Conservation (phyloP, 2,888 invertebrate species). For the Stegophylla sp. region DNA sequence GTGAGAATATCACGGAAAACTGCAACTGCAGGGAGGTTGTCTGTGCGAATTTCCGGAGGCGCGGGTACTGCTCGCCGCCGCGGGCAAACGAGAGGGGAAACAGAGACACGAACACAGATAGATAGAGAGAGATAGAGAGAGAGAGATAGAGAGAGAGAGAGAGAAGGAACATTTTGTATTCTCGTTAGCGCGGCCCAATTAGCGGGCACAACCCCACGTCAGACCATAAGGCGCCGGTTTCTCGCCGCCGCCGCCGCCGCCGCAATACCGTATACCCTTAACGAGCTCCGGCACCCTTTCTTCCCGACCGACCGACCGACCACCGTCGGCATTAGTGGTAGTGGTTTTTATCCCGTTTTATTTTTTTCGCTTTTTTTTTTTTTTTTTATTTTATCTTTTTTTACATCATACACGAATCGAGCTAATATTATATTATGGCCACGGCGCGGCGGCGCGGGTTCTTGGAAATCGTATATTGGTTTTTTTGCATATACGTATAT, state of each 20-base stretch:
- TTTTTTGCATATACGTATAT: not conserved
- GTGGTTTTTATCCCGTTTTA: not conserved
- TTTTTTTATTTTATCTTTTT: constrained; percentile 32
- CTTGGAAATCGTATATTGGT: not conserved
- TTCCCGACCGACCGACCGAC: not conserved
- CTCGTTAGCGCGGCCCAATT: constrained; percentile 57
- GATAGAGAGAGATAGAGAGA: not conserved
- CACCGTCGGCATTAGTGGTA: not conserved
- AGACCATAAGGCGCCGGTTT: constrained; percentile 57
- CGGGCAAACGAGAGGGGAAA: too few relatives aligned
- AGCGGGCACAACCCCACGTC: constrained; percentile 51
- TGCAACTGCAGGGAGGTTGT: constrained; percentile 3
- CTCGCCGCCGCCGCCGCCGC: constrained; percentile 20
- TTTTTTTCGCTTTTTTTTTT: not conserved
- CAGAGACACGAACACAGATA: not conserved
- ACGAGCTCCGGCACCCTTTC: constrained; percentile 48
- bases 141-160: not conserved
- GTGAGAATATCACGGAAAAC: constrained; percentile 1
- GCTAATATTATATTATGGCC: constrained; percentile 45
- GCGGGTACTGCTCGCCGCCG: too few relatives aligned
- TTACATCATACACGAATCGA: not conserved
- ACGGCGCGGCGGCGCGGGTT: too few relatives aligned
- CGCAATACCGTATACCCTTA: constrained; percentile 45
- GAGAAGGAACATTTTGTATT: constrained; percentile 44
- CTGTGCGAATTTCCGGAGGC: constrained; percentile 17